Percentiles rank a stretch among this genome's conserved stretches.
Evolutionary conservation across 2,888 invertebrate species (phyloP).

Genomic region (Drosophila paucipuncta): DNA sequence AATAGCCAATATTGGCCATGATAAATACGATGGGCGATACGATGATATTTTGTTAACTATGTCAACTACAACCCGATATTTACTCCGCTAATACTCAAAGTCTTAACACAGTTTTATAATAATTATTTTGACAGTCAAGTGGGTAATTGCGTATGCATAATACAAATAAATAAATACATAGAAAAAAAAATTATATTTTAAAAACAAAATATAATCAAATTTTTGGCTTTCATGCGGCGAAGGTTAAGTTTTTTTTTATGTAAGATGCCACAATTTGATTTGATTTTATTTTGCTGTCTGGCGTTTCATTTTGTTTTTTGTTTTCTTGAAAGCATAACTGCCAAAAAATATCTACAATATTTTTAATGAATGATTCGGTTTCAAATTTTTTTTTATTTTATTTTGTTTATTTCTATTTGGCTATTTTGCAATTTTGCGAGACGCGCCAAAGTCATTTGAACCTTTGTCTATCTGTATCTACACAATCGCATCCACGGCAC

Average conservation of each 20-base stretch:
- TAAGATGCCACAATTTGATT: conserved; percentile 78
- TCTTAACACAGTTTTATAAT: conserved; percentile 21
- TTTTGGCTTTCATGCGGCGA: conserved; percentile 64
- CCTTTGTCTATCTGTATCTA: conserved; percentile 71
- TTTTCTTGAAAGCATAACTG: conserved; percentile 40
- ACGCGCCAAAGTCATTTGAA: conserved; percentile 70
- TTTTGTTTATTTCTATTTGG: conserved; percentile 39
- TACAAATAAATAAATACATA: conserved; percentile 16
- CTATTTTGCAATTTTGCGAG: conserved; percentile 57
- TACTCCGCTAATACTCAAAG: not conserved
- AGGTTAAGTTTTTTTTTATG: conserved; percentile 72
- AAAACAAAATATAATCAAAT: conserved; percentile 24
- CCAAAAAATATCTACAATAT: conserved; percentile 47
- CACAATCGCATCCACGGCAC: conserved; percentile 67
- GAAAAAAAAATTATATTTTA: conserved; percentile 11
- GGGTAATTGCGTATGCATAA: conserved; percentile 57
- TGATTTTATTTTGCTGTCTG: conserved; percentile 56
- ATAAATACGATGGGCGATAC: not conserved
- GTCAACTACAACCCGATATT: conserved; percentile 17
- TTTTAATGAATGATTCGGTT: conserved; percentile 69
- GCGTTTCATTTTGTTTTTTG: conserved; percentile 32
- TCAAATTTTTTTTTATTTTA: conserved; percentile 54
- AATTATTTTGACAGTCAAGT: conserved; percentile 50
- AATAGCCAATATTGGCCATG: conserved; percentile 36
- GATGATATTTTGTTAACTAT: conserved; percentile 3